Conservation (phyloP, 2,888 invertebrate genomes). For the Drosophila atripex region DNA sequence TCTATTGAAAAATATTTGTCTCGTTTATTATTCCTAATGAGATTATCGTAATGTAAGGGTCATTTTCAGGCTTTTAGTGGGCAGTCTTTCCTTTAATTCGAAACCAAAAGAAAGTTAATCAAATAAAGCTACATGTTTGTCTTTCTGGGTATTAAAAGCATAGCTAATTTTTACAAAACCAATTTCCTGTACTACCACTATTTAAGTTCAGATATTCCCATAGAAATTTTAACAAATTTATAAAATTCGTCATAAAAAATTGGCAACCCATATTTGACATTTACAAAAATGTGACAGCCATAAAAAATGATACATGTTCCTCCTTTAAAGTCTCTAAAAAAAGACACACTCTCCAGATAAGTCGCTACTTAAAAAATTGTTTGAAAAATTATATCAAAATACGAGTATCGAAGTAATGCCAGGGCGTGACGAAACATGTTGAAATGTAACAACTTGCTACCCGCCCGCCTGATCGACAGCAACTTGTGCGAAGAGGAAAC, state of each 20-base stretch:
- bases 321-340: conserved; percentile 2
- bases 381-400: conserved; percentile 27
- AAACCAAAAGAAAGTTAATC: background rate
- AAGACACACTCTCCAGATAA: conserved; percentile 41
- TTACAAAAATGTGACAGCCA: conserved; percentile 60
- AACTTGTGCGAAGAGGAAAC: conserved; percentile 71
- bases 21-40: conserved; percentile 28
- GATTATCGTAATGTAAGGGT: conserved; percentile 15
- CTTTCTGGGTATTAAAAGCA: background rate
- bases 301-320: conserved; percentile 47
- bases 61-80: conserved; percentile 22
- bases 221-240: conserved; percentile 7
- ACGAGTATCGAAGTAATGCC: conserved; percentile 58
- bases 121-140: background rate
- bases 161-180: background rate
- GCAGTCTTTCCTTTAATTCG: background rate
- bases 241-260: conserved; percentile 36
- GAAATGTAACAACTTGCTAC: conserved; percentile 60
- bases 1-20: conserved; percentile 21
- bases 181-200: conserved; percentile 3
- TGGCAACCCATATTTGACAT: conserved; percentile 37
- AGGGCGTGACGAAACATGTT: conserved; percentile 72
- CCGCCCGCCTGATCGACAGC: conserved; percentile 69
- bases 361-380: conserved; percentile 45
- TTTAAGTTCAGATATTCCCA: conserved; percentile 2